Evolutionary conservation across 2,797 vertebrate genomes (phyloP).

Genomic region (Catamblyrhynchus diadema): DNA sequence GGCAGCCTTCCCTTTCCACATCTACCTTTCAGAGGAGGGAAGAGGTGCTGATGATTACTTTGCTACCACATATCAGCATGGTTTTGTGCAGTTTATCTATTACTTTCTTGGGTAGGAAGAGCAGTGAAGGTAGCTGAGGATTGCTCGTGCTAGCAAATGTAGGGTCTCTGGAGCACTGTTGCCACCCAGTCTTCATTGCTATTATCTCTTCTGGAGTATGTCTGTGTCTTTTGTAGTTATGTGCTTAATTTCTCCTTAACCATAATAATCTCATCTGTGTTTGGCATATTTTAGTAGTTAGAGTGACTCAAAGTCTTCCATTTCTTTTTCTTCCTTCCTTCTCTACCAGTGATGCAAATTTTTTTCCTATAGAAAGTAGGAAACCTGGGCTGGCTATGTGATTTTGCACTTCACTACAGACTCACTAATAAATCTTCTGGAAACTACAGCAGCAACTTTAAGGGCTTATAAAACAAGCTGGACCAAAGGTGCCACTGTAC

Average conservation of each 20-base stretch:
- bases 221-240: background rate
- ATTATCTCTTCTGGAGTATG: background rate
- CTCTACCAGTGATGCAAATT: background rate
- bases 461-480: background rate
- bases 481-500: background rate
- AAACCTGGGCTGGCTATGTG: background rate
- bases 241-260: background rate
- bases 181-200: background rate
- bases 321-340: background rate
- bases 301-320: background rate
- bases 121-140: background rate
- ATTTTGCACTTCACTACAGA: background rate
- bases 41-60: background rate
- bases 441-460: background rate
- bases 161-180: background rate
- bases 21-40: background rate
- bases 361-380: background rate
- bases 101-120: background rate
- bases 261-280: background rate
- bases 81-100: background rate
- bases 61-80: background rate
- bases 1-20: background rate
- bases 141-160: background rate
- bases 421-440: background rate
- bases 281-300: background rate